Conservation (phyloP, 2,113 vertebrate genomes). For the Brienomyrus brachyistius region DNA sequence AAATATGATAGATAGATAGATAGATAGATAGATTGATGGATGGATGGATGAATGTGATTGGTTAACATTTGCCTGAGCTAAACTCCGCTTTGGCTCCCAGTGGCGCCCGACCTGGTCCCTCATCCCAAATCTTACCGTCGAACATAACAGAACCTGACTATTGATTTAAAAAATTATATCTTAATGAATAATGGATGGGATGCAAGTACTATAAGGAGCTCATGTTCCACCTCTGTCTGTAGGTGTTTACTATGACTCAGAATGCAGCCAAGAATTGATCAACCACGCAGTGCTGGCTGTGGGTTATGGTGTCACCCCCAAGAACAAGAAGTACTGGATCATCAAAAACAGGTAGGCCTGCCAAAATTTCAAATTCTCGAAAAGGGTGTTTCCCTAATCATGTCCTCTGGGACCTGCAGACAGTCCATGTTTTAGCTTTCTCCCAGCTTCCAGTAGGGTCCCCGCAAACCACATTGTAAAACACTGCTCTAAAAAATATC, state of each 20-base stretch:
- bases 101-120: background rate
- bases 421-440: background rate
- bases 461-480: no score
- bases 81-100: background rate
- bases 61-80: background rate
- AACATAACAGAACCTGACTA: background rate
- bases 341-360: conserved; percentile 85
- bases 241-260: conserved; percentile 83
- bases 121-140: background rate
- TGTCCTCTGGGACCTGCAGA: background rate
- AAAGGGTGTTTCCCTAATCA: background rate
- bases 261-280: conserved; percentile 68
- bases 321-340: conserved; percentile 83
- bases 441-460: background rate
- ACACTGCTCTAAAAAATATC: no score
- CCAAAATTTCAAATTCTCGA: background rate
- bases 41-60: background rate
- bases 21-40: no score
- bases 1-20: background rate
- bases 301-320: conserved; percentile 72
- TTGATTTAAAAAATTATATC: background rate
- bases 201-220: background rate
- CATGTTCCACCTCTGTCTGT: background rate
- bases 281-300: conserved; percentile 88
- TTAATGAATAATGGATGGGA: background rate